phyloP scores from a whole-genome alignment of 2,888 invertebrate species.

The Pinctada fucata region DNA sequence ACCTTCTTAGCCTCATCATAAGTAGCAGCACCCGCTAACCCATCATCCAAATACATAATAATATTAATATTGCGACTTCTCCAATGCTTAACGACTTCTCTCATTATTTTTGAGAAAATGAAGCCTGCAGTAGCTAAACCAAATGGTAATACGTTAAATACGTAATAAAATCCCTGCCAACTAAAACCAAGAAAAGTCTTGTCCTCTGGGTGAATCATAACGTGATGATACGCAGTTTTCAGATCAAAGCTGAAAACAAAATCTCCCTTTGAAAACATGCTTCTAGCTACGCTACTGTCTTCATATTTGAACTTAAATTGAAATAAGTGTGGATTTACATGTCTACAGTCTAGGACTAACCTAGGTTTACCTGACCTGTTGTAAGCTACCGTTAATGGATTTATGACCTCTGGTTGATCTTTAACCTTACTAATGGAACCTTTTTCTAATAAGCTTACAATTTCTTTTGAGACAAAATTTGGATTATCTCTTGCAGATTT shows the following conservation, averaged over 20 bases:
- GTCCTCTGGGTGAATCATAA: constrained; percentile 8
- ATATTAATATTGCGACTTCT: constrained; percentile 26
- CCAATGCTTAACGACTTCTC: constrained; percentile 25
- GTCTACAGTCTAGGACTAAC: constrained; percentile 39
- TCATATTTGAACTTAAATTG: too few species aligned
- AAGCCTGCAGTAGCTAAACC: constrained; percentile 32
- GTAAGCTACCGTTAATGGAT: constrained; percentile 43
- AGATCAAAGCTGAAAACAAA: constrained; percentile 27
- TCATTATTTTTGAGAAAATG: constrained; percentile 26
- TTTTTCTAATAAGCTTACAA: constrained; percentile 32
- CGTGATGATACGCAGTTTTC: constrained; percentile 21
- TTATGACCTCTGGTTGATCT: constrained; percentile 33
- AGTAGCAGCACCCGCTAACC: not conserved
- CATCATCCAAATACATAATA: constrained; percentile 7
- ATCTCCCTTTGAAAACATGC: constrained; percentile 21
- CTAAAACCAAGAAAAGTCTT: constrained; percentile 7
- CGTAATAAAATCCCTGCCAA: constrained; percentile 26
- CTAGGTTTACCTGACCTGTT: constrained; percentile 35
- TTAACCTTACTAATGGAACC: constrained; percentile 29
- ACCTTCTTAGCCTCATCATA: constrained; percentile 21
- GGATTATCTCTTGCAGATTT: constrained; percentile 35
- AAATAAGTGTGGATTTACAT: constrained; percentile 10
- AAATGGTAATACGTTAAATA: constrained; percentile 24
- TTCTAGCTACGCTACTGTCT: not conserved
- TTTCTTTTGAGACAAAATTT: constrained; percentile 37